Base-by-base conservation (phyloP, 2,797 vertebrate species). In the Gallinago solitaria region DNA sequence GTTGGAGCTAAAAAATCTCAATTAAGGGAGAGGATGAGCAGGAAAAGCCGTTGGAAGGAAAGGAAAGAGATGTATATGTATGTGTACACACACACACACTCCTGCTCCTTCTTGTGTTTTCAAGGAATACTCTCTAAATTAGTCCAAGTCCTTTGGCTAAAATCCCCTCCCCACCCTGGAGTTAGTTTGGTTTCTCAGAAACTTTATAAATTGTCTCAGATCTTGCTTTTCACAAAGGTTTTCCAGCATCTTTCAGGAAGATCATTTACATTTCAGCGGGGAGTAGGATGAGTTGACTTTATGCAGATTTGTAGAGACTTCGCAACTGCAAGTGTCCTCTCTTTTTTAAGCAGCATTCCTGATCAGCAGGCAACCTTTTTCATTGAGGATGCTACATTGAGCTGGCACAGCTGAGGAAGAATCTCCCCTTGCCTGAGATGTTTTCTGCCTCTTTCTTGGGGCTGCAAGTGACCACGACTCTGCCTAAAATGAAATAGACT, bases 1-100 rank as follows among this genome's bases (percentile, higher is more conserved):
- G 93, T 54, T 69, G 25, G 75, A 93, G 57, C 75, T 87, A 74
- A 92, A 91, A 95, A 93, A 93, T 94, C 88, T 96, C 96, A 95
- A 93, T 96, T 96, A 96, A 95, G 64, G 54, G 45, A 83, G 90
- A 90, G 19, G 83, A 94, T 64, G 81, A 95, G 61, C 88, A 95
- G 96, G 83, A 95, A 96, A 83, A 90, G 45, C 81, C 89, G 83
- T 89, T 90, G 75, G 68, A 88, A 90, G 57, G 67, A 64, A 76
- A 64, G 83, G 73, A 70, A 70, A 86, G 48, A 75, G 73, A 65
- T 88, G 73, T 65, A 5, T 64, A 71, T 77, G 12, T 41, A 45
- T 89, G 48, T 59, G 17, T 6, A 69, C 24, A 70, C 15, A 56
- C 16, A 41, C n/a, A 56, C n/a, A 17, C 9, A 28, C 7, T 82